A percentile compares a stretch with the other conserved stretches of the same genome.
Evolutionary conservation across 92 coral and sea anemone genomes (phyloP).

Genomic region (Ricordea florida): DNA sequence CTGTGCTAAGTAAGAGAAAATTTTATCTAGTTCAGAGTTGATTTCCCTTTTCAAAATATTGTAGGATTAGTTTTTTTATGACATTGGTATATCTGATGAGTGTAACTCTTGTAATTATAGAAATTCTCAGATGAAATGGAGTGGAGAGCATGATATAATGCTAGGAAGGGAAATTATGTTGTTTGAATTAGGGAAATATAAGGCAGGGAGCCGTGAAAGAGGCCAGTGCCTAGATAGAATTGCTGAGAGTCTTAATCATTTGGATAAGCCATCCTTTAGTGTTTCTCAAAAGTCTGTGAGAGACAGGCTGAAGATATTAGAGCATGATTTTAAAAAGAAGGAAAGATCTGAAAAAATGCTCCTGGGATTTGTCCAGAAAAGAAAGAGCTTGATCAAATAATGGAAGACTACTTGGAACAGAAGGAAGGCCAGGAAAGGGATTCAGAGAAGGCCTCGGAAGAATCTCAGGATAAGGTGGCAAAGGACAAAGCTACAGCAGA

Average conservation of each 20-base stretch:
- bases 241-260: constrained; percentile 44
- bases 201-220: constrained; percentile 47
- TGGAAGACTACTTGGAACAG: constrained; percentile 58
- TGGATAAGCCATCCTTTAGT: constrained; percentile 29
- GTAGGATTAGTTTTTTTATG: constrained; percentile 1
- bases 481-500: no score
- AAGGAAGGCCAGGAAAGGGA: constrained; percentile 46
- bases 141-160: constrained; percentile 16
- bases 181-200: constrained; percentile 48
- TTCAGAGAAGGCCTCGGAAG: background rate
- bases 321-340: constrained; percentile 30
- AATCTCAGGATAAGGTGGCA: constrained; percentile 1
- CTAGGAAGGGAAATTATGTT: constrained; percentile 34
- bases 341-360: constrained; percentile 22
- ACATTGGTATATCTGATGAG: constrained; percentile 12
- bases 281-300: constrained; percentile 37
- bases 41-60: no score
- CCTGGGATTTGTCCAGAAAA: constrained; percentile 55
- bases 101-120: background rate
- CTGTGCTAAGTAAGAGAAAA: constrained; percentile 26
- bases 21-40: constrained; percentile 15
- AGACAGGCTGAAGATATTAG: constrained; percentile 45
- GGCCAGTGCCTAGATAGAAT: constrained; percentile 45
- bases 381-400: constrained; percentile 34
- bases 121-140: constrained; percentile 30